Evolutionary conservation across 2,113 vertebrate genomes (phyloP), one percentile per base, ranked within the genome.

Genomic region (Elgaria multicarinata): DNA sequence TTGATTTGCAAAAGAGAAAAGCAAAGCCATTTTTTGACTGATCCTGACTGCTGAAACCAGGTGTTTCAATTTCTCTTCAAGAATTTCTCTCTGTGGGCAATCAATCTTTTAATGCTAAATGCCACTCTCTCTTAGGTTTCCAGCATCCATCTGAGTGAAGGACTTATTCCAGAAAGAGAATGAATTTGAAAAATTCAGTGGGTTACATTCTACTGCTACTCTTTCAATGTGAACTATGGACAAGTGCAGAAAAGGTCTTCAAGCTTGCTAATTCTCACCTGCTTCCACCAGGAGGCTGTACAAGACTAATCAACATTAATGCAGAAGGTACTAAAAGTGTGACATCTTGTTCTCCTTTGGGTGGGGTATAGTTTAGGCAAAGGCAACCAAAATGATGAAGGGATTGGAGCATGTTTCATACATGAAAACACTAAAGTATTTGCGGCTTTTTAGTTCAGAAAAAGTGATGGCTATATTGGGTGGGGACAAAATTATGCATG

Each of bases 181-280:
- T 96, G 96, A 46, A 76, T 5, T 8, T 67, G 84, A 90, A 0
- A 0, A 89, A 33, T 58, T 91, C 94, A 74, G 69, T 0, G 0
- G 85, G 92, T 42, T 87, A 91, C 82, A 0, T 93, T 72, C 78
- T 97, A 66, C 55, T 97, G 77, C 90, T 97, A 1, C 89, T 95
- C 28, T 91, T 66, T 26, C 86, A 44, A 1, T 93, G 92, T 89
- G 64, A 91, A 33, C 74, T 53, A 80, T 91, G 90, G 90, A 88
- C 86, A 20, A 89, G 93, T 80, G 78, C 82, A 86, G 95, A 96
- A 91, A 94, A 96, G 33, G 93, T 93, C 69, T 95, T 96, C 79
- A 91, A 94, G 50, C 89, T 97, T 83, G 91, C 93, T 80, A 98
- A 98, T 77, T 92, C 96, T 20, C 96, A 98, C 79, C 95, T 98